Evolutionary conservation across 2,113 vertebrate species (phyloP).

Genomic region (Semnopithecus entellus): DNA sequence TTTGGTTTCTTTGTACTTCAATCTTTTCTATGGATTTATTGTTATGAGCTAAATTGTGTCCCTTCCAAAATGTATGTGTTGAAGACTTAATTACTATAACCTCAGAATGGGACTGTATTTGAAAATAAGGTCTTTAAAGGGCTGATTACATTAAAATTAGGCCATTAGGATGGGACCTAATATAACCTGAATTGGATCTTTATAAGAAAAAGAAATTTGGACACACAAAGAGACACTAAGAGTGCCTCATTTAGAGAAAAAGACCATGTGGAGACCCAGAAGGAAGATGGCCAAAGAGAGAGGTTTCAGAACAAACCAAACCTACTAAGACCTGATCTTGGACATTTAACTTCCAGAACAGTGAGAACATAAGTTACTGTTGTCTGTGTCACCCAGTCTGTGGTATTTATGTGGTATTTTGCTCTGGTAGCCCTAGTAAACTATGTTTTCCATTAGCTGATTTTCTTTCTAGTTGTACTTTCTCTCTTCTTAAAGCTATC

Average conservation of each 20-base stretch:
- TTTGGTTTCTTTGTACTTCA: neutral
- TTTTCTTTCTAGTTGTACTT: neutral
- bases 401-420: neutral
- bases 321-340: neutral
- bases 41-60: neutral
- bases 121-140: neutral
- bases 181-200: neutral
- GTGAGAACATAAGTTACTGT: neutral
- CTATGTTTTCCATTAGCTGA: neutral
- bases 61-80: neutral
- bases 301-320: neutral
- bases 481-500: neutral
- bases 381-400: neutral
- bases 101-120: neutral
- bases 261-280: neutral
- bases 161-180: too few relatives aligned
- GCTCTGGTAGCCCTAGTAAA: neutral
- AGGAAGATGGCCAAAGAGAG: neutral
- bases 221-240: fast-evolving
- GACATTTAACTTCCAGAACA: neutral
- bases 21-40: neutral
- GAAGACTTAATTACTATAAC: neutral
- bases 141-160: neutral
- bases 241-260: too few relatives aligned
- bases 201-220: neutral